These are phyloP conservation scores for Anthonomus grandis DNA, from an alignment of 1,140 invertebrate genomes.

Conservation along the genomic window DNA sequence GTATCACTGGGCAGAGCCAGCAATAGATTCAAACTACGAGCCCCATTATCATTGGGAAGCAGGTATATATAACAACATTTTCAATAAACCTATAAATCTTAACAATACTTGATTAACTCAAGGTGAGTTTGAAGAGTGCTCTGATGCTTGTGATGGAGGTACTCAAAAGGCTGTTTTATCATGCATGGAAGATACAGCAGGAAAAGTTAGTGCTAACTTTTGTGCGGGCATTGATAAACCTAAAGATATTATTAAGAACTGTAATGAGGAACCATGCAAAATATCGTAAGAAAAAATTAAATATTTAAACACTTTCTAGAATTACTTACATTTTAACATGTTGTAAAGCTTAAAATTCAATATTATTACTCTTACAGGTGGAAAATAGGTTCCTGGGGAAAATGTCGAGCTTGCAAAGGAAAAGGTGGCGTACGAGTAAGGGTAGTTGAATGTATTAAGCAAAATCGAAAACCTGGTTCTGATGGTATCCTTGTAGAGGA, in stretches of 20 bases:
- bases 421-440: constrained; percentile 48
- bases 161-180: constrained; percentile 44
- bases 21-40: constrained; percentile 35
- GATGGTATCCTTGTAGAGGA: constrained; percentile 51
- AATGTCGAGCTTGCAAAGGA: constrained; percentile 51
- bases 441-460: constrained; percentile 51
- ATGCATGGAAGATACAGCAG: constrained; percentile 51
- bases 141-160: constrained; percentile 51
- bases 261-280: constrained; percentile 50
- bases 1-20: constrained; percentile 48
- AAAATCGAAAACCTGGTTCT: constrained; percentile 44
- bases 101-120: neutral
- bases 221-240: constrained; percentile 47
- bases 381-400: constrained; percentile 54
- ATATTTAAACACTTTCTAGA: neutral
- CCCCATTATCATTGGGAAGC: constrained; percentile 54
- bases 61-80: constrained; percentile 6
- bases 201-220: constrained; percentile 49
- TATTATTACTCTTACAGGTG: constrained; percentile 45
- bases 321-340: neutral
- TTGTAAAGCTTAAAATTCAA: neutral
- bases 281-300: constrained; percentile 17
- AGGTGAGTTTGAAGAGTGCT: constrained; percentile 50
- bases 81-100: neutral
- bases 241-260: constrained; percentile 44